These are phyloP conservation scores for Drosophila subobscura DNA, from an alignment of 1,140 invertebrate genomes.

Conservation along the genomic window DNA sequence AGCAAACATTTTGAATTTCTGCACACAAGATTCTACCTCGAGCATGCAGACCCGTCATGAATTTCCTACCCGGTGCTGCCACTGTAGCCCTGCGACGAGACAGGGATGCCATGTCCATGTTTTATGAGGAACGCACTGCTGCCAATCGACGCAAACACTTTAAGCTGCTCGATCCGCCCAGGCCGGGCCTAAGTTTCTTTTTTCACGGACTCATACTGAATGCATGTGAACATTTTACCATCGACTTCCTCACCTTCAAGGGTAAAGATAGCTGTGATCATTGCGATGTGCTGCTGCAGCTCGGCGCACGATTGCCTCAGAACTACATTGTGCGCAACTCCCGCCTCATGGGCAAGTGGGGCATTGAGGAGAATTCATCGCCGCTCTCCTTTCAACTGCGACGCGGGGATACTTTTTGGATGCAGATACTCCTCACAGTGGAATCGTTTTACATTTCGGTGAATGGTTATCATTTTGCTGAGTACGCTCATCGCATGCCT, in stretches of 20 bases:
- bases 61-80: constrained; percentile 50
- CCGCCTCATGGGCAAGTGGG: constrained; percentile 85
- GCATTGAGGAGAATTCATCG: constrained; percentile 86
- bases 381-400: constrained; percentile 67
- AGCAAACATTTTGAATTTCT: neutral
- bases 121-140: constrained; percentile 55
- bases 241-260: constrained; percentile 40
- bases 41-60: constrained; percentile 33
- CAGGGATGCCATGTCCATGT: constrained; percentile 55
- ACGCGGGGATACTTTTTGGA: constrained; percentile 77
- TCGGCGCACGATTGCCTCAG: constrained; percentile 89
- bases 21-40: neutral
- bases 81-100: constrained; percentile 33
- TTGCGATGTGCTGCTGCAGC: constrained; percentile 89
- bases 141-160: constrained; percentile 30
- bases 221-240: constrained; percentile 61
- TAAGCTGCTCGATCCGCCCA: constrained; percentile 19
- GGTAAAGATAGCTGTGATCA: neutral
- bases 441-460: constrained; percentile 85
- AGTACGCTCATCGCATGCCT: constrained; percentile 86
- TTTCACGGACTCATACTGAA: constrained; percentile 52
- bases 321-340: constrained; percentile 90
- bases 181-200: constrained; percentile 59
- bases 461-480: constrained; percentile 88
- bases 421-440: constrained; percentile 82